A percentile compares a stretch with the other conserved stretches of the same genome.
These are phyloP conservation scores for Mythimna ferrago DNA, from an alignment of 2,888 invertebrate genomes.

Conservation along the genomic window DNA sequence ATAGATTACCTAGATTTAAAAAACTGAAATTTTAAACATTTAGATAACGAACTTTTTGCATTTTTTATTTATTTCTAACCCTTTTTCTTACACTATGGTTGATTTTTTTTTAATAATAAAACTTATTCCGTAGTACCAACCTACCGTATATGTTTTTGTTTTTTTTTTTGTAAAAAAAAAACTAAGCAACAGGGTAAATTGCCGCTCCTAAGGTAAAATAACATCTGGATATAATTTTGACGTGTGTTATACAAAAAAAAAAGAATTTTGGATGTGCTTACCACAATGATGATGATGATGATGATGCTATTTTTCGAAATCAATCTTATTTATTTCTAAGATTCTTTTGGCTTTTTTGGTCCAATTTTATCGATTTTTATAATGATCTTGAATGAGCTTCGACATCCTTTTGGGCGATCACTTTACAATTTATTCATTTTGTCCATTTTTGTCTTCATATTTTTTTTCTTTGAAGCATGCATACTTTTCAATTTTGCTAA, in stretches of 20 bases:
- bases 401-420: constrained; percentile 51
- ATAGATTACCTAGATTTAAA: constrained; percentile 46
- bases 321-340: constrained; percentile 70
- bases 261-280: constrained; percentile 82
- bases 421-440: constrained; percentile 44
- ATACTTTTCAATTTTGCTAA: not conserved
- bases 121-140: constrained; percentile 46
- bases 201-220: constrained; percentile 60
- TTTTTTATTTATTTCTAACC: constrained; percentile 7
- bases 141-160: constrained; percentile 18
- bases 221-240: constrained; percentile 64
- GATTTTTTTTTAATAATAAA: not conserved
- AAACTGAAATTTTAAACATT: constrained; percentile 28
- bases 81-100: constrained; percentile 18
- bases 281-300: constrained; percentile 69
- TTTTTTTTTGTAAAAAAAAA: constrained; percentile 33
- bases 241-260: constrained; percentile 57
- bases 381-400: constrained; percentile 58
- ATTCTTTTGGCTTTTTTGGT: constrained; percentile 68
- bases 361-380: constrained; percentile 71
- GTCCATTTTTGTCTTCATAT: constrained; percentile 23
- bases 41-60: constrained; percentile 34
- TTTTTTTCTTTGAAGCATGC: constrained; percentile 8
- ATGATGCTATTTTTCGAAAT: constrained; percentile 80
- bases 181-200: constrained; percentile 74